phyloP scores from a whole-genome alignment of 2,113 vertebrate genomes.

The Barbus barbus region DNA sequence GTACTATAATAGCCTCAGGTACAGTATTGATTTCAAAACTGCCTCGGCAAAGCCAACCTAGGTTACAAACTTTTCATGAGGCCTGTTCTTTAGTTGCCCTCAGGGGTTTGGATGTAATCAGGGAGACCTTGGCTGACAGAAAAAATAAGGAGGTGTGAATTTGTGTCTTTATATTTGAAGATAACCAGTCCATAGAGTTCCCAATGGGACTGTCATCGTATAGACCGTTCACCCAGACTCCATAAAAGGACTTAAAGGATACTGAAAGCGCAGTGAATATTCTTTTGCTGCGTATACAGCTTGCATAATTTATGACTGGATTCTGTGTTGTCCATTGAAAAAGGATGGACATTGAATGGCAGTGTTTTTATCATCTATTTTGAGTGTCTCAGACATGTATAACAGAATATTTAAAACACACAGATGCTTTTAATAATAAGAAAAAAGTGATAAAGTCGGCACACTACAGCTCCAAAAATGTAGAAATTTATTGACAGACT shows the following conservation, averaged over 20 bases:
- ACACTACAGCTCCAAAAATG: too few species aligned
- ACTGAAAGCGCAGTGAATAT: background rate
- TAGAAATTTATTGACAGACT: background rate
- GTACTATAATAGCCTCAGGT: conserved; percentile 13
- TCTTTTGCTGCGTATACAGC: background rate
- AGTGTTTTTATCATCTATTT: background rate
- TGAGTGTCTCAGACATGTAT: background rate
- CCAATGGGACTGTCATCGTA: background rate
- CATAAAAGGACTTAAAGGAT: conserved; percentile 5
- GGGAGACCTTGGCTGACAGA: background rate
- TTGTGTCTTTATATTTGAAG: background rate
- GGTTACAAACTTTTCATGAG: background rate
- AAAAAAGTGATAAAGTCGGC: too few species aligned
- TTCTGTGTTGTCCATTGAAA: background rate
- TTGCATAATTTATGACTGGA: conserved; percentile 18
- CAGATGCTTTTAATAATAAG: background rate
- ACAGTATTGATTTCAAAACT: conserved; percentile 30
- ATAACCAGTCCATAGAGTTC: conserved; percentile 4
- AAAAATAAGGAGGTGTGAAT: background rate
- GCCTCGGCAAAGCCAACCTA: background rate
- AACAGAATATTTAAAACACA: background rate
- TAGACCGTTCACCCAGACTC: conserved; percentile 28
- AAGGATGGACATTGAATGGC: too few species aligned
- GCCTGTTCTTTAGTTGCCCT: background rate
- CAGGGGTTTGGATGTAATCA: background rate